Conservation (phyloP, 1,140 invertebrate genomes). For the Aphis gossypii region DNA sequence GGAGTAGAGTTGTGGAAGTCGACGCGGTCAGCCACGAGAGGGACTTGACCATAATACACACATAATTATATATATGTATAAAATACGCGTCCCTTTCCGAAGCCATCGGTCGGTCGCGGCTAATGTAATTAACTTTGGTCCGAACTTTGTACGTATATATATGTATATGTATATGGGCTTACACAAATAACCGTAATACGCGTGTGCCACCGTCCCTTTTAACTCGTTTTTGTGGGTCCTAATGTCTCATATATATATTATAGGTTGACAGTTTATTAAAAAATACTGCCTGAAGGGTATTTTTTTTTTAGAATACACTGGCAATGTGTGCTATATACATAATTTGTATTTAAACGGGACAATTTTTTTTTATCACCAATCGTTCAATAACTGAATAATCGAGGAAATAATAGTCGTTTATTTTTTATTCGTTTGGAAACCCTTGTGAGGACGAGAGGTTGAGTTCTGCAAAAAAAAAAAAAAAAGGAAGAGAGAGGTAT, state of each 20-base stretch:
- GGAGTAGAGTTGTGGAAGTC: background rate
- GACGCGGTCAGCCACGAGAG: background rate
- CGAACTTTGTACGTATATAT: background rate
- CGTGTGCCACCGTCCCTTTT: background rate
- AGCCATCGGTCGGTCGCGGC: background rate
- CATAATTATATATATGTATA: background rate
- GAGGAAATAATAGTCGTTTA: background rate
- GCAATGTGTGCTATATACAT: background rate
- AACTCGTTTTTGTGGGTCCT: slow-evolving; percentile 8
- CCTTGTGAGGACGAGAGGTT: background rate
- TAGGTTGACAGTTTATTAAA: background rate
- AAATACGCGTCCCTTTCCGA: background rate
- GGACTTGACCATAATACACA: background rate
- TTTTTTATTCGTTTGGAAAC: background rate
- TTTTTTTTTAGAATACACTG: background rate
- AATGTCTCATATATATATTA: background rate
- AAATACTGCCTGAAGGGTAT: background rate
- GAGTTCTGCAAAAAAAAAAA: background rate
- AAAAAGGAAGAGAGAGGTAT: background rate
- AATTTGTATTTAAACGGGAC: background rate
- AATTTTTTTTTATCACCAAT: background rate
- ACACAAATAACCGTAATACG: slow-evolving; percentile 8
- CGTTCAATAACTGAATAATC: background rate
- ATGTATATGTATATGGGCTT: background rate
- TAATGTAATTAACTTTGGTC: slow-evolving; percentile 4